Percentiles rank a stretch among this genome's conserved stretches.
phyloP scores from a whole-genome alignment of 2,113 vertebrate species.

The Lophura nycthemera region DNA sequence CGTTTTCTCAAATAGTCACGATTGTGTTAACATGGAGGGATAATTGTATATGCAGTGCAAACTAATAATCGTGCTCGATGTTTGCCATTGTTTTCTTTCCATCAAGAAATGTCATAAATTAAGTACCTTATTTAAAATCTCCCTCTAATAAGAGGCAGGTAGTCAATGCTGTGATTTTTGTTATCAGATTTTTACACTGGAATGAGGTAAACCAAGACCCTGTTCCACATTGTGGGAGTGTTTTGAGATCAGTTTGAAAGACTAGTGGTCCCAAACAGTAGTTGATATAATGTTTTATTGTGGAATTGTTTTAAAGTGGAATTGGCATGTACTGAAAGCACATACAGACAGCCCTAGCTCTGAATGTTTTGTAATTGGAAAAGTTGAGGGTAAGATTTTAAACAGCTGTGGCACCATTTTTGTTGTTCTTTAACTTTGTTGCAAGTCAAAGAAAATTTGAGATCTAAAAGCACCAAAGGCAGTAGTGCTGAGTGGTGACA shows the following conservation, averaged over 20 bases:
- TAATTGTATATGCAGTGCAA: not conserved
- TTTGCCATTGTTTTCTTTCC: not conserved
- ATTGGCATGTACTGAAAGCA: not conserved
- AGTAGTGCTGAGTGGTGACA: not conserved
- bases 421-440: not conserved
- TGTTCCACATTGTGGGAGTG: not conserved
- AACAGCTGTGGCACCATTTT: not conserved
- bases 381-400: not conserved
- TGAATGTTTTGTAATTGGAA: not conserved
- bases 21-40: not conserved
- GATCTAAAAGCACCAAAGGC: not conserved
- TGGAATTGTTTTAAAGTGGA: not conserved
- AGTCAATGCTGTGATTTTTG: not conserved
- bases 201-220: not conserved
- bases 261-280: not conserved
- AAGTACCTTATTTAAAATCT: not conserved
- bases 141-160: not conserved
- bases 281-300: not conserved
- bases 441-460: not conserved
- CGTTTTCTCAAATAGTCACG: not conserved
- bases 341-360: not conserved
- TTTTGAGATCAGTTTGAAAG: conserved; percentile 12
- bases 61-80: not conserved
- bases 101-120: not conserved
- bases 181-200: not conserved